These are phyloP conservation scores for Panthera uncia DNA, from an alignment of 2,113 vertebrate genomes.

Conservation along the genomic window DNA sequence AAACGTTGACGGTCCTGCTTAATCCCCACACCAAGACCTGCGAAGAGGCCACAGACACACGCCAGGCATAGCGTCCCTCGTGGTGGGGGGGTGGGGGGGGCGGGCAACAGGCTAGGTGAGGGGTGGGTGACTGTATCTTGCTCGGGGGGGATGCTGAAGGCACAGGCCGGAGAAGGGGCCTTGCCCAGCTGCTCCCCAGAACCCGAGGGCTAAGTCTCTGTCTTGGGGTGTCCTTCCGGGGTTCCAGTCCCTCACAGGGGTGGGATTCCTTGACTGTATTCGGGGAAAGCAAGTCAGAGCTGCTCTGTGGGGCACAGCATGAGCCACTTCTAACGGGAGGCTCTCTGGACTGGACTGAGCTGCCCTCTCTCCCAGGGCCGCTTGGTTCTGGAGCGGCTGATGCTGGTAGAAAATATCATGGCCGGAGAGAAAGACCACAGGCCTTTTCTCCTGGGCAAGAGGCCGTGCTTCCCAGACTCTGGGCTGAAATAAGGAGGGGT, in stretches of 20 bases:
- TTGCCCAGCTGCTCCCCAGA: background rate
- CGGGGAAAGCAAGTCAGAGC: background rate
- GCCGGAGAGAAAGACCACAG: background rate
- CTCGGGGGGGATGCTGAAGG: rapidly evolving
- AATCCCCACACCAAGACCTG: no score
- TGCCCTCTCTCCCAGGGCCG: background rate
- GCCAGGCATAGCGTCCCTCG: rapidly evolving
- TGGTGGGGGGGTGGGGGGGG: rapidly evolving
- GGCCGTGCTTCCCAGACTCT: background rate
- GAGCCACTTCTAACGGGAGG: background rate
- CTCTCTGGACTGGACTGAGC: no score
- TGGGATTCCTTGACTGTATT: background rate
- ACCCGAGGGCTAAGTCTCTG: background rate
- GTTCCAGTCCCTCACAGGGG: no score
- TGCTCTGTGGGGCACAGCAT: background rate
- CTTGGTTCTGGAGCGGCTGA: background rate
- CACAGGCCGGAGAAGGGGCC: no score
- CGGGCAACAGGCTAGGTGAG: rapidly evolving
- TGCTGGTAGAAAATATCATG: rapidly evolving
- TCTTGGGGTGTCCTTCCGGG: background rate
- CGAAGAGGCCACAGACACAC: rapidly evolving
- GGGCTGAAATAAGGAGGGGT: background rate
- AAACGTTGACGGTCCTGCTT: rapidly evolving
- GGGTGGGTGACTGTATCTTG: background rate
- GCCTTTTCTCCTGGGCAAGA: background rate